Base-by-base conservation (phyloP, 2,888 invertebrate species). In the Pyrrhia umbra region DNA sequence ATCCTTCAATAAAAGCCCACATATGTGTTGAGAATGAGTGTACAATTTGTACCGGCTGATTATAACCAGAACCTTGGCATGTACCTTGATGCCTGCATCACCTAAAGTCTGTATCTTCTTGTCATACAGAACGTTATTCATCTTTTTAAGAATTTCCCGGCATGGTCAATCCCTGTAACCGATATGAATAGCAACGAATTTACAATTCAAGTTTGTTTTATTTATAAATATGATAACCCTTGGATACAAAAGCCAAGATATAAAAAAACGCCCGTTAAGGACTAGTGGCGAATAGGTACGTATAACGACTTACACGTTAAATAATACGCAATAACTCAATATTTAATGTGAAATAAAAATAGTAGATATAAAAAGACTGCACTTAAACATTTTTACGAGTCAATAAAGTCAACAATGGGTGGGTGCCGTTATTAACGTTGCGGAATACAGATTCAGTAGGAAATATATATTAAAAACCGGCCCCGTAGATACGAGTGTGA, bases 341-440 rank as follows among this genome's bases (percentile, higher is more conserved):
- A 74, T 80, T 79, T 79, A 71, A 82, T 77, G 77, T 46, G 72
- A 69, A 68, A 80, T 77, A 80, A 80, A 80, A 79, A 73, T 70
- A 63, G 57, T 61, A 30, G 16, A 13, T 51, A 72, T 77, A 73
- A 77, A 72, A 72, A 61, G 59, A 18, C n/a, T 30, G 70, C 67
- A 71, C 74, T 79, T 81, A 83, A 81, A 50, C 27, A 61, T 66
- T 78, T 79, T 83, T 83, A 83, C 60, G 80, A 77, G 71, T 65
- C 68, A 73, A 78, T 77, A 82, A 82, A 80, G 68, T 75, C 70
- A 75, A 82, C 79, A 82, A 79, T 73, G 67, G 69, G 69, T 63
- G 25, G 71, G 64, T 50, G 61, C 51, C 25, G 62, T 62, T 77
- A 62, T 55, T 68, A 75, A 73, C 57, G 62, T 23, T 42, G 37